Evolutionary conservation across 53 echinoderm and acorn worm species (phyloP).

Genomic region (Astropecten irregularis): DNA sequence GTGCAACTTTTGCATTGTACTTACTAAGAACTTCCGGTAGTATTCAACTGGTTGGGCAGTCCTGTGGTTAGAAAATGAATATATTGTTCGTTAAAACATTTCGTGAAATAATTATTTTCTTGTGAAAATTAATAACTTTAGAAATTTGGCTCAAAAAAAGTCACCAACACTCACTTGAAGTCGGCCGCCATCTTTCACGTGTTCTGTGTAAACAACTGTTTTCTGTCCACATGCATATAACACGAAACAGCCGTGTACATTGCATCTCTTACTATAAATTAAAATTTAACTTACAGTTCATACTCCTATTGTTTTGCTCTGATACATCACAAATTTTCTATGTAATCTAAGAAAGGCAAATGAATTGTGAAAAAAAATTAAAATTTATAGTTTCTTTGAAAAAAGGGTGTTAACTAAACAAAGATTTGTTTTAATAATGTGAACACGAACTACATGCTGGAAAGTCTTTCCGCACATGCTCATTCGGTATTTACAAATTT

Average conservation of each 20-base stretch:
- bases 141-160: too few species aligned
- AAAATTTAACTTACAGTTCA: too few species aligned
- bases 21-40: slow-evolving; percentile 91
- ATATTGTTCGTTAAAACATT: background rate
- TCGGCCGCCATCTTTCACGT: slow-evolving; percentile 61
- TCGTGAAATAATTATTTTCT: background rate
- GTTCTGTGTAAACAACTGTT: background rate
- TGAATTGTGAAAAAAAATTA: too few species aligned
- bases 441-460: background rate
- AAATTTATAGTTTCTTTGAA: too few species aligned
- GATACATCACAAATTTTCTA: too few species aligned
- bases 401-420: too few species aligned
- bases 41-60: slow-evolving; percentile 95
- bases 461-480: background rate
- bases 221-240: background rate
- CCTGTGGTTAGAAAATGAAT: slow-evolving; percentile 40
- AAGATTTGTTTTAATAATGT: too few species aligned
- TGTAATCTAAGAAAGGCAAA: too few species aligned
- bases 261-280: too few species aligned
- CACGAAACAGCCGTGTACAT: slow-evolving; percentile 7
- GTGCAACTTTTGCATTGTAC: too few species aligned
- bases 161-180: slow-evolving; percentile 61
- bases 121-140: too few species aligned
- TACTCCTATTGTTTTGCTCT: too few species aligned
- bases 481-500: background rate